Percentiles rank a stretch among this genome's conserved stretches.
Evolutionary conservation across 2,888 invertebrate species (phyloP).

Genomic region (Nezara viridula): DNA sequence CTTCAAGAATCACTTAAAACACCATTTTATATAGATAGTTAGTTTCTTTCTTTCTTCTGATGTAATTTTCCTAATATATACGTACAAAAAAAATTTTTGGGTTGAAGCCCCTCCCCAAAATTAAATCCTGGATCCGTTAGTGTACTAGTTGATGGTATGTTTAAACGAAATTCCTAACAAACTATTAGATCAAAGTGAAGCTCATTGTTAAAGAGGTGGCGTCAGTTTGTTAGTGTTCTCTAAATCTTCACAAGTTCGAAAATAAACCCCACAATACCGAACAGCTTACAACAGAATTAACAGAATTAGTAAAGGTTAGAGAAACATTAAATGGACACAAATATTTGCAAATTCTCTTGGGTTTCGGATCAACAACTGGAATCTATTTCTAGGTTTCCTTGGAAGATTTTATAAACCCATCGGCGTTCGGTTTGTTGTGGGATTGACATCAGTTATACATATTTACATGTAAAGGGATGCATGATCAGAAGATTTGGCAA

Average conservation of each 20-base stretch:
- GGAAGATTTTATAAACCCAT: not conserved
- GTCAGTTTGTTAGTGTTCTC: not conserved
- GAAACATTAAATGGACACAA: constrained; percentile 25
- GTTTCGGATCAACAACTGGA: not conserved
- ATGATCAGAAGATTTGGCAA: constrained; percentile 17
- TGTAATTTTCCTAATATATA: too few relatives aligned
- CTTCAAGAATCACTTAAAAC: too few relatives aligned
- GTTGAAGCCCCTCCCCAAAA: too few relatives aligned
- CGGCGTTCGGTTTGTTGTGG: not conserved
- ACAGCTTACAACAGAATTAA: constrained; percentile 23
- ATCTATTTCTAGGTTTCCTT: not conserved
- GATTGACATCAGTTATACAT: constrained; percentile 20
- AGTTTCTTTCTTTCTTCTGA: too few relatives aligned
- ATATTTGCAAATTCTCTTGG: constrained; percentile 37
- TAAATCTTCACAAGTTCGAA: not conserved
- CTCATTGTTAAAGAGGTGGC: not conserved
- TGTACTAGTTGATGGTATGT: not conserved
- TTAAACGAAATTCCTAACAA: not conserved
- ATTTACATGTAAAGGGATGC: not conserved
- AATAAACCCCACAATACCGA: not conserved
- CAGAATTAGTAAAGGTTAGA: constrained; percentile 27
- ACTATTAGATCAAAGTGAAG: not conserved
- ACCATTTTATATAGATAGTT: too few relatives aligned
- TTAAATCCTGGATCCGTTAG: too few relatives aligned
- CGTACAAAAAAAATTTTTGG: too few relatives aligned